Conservation (phyloP, 2,113 vertebrate species). For the Manacus vitellinus region DNA sequence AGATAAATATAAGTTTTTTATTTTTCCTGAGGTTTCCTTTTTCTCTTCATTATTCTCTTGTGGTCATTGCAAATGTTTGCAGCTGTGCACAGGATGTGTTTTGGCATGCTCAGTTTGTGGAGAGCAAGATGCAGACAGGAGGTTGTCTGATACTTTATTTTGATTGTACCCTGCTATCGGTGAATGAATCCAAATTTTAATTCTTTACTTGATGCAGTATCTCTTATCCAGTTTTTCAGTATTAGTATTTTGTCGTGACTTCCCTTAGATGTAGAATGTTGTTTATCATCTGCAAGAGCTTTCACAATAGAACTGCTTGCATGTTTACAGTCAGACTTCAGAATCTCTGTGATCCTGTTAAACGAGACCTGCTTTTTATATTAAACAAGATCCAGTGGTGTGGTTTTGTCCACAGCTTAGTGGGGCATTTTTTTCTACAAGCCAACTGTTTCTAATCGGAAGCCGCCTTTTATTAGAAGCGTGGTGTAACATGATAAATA, state of each 20-base stretch:
- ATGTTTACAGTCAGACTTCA: not conserved
- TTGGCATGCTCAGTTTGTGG: not conserved
- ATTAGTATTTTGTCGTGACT: not conserved
- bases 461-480: not conserved
- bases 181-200: not conserved
- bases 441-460: not conserved
- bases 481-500: not conserved
- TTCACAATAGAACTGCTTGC: not conserved
- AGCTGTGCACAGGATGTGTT: conserved; percentile 47
- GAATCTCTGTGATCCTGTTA: not conserved
- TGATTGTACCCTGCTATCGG: not conserved
- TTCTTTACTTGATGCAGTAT: not conserved
- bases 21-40: not conserved
- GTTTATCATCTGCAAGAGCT: not conserved
- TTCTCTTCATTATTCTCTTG: conserved; percentile 26
- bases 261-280: not conserved
- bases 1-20: not conserved
- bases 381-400: not conserved
- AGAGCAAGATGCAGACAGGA: not conserved
- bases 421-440: not conserved
- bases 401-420: not conserved
- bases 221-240: not conserved
- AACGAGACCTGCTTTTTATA: not conserved
- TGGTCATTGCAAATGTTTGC: conserved; percentile 4
- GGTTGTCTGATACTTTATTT: not conserved